Evolutionary conservation across 1,140 invertebrate genomes (phyloP).

Genomic region (Drosophila willistoni): DNA sequence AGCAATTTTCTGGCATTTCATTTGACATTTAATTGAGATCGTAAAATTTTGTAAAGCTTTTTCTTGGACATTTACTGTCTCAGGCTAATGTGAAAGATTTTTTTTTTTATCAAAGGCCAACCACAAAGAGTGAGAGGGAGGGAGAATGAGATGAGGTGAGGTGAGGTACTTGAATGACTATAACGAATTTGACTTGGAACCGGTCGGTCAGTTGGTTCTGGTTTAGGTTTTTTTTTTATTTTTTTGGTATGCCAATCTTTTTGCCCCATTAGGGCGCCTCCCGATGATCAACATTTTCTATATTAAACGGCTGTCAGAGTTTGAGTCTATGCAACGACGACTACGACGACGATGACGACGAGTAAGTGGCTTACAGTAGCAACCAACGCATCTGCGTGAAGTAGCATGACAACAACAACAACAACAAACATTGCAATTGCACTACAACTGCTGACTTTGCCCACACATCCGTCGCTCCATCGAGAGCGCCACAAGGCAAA

Average conservation of each 20-base stretch:
- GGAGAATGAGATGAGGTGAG: neutral
- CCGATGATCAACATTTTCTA: slow-evolving; percentile 57
- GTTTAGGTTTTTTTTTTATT: neutral
- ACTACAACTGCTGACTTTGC: slow-evolving; percentile 45
- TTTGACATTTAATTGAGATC: slow-evolving; percentile 82
- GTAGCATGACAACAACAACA: slow-evolving; percentile 28
- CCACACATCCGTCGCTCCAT: slow-evolving; percentile 62
- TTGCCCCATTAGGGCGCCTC: slow-evolving; percentile 52
- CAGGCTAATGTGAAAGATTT: slow-evolving; percentile 73
- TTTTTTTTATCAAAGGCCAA: slow-evolving; percentile 29
- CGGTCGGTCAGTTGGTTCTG: neutral
- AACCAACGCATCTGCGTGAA: slow-evolving; percentile 53
- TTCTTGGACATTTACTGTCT: slow-evolving; percentile 63
- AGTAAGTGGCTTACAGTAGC: slow-evolving; percentile 72
- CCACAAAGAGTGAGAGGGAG: neutral
- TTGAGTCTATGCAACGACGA: slow-evolving; percentile 39
- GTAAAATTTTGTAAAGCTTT: slow-evolving; percentile 81
- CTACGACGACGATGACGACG: slow-evolving; percentile 28
- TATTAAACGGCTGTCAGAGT: slow-evolving; percentile 70
- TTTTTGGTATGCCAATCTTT: slow-evolving; percentile 41
- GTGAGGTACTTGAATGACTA: neutral
- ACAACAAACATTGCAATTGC: slow-evolving; percentile 33
- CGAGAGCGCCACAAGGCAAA: slow-evolving; percentile 66
- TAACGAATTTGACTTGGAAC: slow-evolving; percentile 12
- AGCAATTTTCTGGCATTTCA: slow-evolving; percentile 81